Evolutionary conservation across 1,140 invertebrate genomes (phyloP).

Genomic region (Arion vulgaris): DNA sequence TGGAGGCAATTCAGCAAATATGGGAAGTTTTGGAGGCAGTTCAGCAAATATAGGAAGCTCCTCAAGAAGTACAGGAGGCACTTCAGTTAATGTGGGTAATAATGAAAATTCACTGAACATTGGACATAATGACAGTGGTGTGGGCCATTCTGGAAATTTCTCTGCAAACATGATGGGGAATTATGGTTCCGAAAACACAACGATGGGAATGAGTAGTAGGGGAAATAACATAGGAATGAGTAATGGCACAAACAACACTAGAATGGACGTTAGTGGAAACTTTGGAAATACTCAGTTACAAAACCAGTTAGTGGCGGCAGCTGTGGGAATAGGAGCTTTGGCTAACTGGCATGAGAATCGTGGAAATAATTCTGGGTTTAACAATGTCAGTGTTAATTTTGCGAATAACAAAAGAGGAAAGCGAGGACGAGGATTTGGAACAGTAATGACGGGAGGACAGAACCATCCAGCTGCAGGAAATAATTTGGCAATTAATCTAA

Average conservation of each 20-base stretch:
- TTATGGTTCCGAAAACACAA: background rate
- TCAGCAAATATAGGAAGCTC: background rate
- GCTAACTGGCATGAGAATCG: background rate
- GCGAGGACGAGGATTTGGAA: background rate
- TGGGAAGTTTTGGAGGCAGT: background rate
- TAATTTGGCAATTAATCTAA: background rate
- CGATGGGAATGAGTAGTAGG: too few species aligned
- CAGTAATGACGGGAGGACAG: background rate
- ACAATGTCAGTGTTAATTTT: background rate
- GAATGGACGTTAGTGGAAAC: slow-evolving; percentile 2
- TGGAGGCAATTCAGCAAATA: background rate
- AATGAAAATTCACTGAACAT: background rate
- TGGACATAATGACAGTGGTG: background rate
- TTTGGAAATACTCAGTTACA: background rate
- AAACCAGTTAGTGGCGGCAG: background rate
- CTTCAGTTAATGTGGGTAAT: background rate
- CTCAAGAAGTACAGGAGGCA: background rate
- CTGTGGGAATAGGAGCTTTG: background rate
- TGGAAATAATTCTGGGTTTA: background rate
- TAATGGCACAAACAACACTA: background rate
- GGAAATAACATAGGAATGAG: too few species aligned
- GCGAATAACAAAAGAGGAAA: background rate
- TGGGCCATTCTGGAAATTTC: background rate
- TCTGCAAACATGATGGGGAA: background rate
- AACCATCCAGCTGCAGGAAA: background rate